These are phyloP conservation scores for Cheilosia scutellata DNA, from an alignment of 2,888 invertebrate genomes.

Conservation along the genomic window DNA sequence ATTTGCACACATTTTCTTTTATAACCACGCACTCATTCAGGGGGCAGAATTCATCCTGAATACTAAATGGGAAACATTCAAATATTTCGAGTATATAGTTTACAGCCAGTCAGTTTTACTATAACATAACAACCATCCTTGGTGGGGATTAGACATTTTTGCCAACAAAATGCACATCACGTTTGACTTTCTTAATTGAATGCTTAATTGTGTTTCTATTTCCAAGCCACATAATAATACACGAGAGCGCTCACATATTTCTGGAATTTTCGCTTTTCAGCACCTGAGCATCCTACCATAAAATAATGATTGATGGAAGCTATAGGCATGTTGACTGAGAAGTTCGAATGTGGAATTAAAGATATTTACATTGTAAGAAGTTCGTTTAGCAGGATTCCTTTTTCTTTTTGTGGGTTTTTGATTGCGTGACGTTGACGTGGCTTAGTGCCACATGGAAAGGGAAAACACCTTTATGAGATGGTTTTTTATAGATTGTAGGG, in stretches of 20 bases:
- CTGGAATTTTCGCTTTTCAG: constrained; percentile 55
- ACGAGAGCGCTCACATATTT: constrained; percentile 51
- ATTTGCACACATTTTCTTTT: constrained; percentile 31
- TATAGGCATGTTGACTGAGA: constrained; percentile 44
- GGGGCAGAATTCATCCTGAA: constrained; percentile 30
- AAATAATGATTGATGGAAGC: constrained; percentile 60
- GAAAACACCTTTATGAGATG: constrained; percentile 4
- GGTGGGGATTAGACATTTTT: constrained; percentile 17
- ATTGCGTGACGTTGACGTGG: constrained; percentile 40
- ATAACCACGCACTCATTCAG: constrained; percentile 25
- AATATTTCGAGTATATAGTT: constrained; percentile 31
- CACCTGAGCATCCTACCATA: constrained; percentile 64
- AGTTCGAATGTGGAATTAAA: constrained; percentile 57
- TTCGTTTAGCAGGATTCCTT: constrained; percentile 40
- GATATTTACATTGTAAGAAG: constrained; percentile 46
- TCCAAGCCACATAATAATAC: constrained; percentile 64
- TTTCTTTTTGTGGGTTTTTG: constrained; percentile 43
- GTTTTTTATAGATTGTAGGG: background rate
- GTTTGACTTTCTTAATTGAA: constrained; percentile 74
- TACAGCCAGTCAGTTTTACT: constrained; percentile 32
- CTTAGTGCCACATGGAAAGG: background rate
- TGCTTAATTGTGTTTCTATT: constrained; percentile 73
- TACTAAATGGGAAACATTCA: constrained; percentile 33
- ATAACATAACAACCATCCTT: background rate
- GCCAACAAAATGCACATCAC: constrained; percentile 64